These are phyloP conservation scores for Podarcis raffonei DNA, from an alignment of 2,113 vertebrate species.

Conservation along the genomic window DNA sequence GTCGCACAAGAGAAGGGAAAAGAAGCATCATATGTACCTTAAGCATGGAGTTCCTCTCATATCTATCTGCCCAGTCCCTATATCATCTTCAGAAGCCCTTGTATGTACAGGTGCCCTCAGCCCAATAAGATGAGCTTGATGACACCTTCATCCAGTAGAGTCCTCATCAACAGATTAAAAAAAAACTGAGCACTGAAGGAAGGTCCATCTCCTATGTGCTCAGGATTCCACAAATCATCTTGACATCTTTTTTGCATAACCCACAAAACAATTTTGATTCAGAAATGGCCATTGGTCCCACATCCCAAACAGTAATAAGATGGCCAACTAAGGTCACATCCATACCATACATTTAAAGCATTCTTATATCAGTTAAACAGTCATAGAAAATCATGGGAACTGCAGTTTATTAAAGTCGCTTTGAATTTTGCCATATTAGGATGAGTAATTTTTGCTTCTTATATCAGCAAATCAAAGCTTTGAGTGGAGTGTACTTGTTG, in stretches of 20 bases:
- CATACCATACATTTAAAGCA: neutral
- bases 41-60: too few relatives aligned
- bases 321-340: neutral
- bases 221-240: neutral
- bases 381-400: neutral
- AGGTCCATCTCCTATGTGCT: neutral
- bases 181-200: neutral
- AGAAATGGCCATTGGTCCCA: neutral
- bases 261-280: neutral
- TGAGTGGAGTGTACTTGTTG: neutral
- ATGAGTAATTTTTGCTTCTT: neutral
- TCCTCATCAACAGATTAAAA: too few relatives aligned
- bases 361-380: neutral
- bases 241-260: neutral
- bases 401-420: too few relatives aligned
- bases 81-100: too few relatives aligned
- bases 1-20: neutral
- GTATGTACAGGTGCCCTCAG: too few relatives aligned
- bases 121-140: neutral
- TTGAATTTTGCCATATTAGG: neutral
- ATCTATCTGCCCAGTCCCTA: too few relatives aligned
- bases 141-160: neutral
- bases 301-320: neutral
- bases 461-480: neutral
- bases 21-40: neutral